Evolutionary conservation across 2,797 vertebrate species (phyloP).

Genomic region (Eulemur mongoz): DNA sequence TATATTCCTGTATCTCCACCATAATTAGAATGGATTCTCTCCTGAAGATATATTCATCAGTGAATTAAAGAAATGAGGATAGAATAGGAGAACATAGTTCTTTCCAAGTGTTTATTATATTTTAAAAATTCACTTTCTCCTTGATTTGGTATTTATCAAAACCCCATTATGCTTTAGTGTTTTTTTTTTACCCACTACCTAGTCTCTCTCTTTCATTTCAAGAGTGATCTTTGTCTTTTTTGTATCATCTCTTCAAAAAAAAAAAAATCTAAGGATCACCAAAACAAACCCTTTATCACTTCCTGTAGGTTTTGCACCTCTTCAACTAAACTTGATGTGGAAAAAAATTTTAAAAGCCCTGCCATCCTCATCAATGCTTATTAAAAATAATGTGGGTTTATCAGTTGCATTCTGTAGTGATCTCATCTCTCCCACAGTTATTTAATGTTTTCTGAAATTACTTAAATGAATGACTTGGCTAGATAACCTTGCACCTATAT

Average conservation of each 20-base stretch:
- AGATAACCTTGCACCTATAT: background rate
- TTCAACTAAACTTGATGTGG: background rate
- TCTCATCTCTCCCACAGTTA: background rate
- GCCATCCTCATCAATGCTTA: background rate
- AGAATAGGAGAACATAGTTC: background rate
- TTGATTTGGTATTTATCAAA: constrained; percentile 23
- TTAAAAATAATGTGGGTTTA: constrained; percentile 7
- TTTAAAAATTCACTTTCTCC: background rate
- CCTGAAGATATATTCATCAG: constrained; percentile 5
- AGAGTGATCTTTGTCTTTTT: constrained; percentile 23
- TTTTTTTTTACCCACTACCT: background rate
- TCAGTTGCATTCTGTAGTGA: background rate
- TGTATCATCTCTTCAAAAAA: background rate
- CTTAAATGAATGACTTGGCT: background rate
- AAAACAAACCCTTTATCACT: background rate
- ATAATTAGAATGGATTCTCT: constrained; percentile 14
- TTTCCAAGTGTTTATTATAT: background rate
- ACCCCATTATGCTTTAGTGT: background rate
- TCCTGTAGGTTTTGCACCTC: background rate
- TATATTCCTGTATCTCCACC: background rate
- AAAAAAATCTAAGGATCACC: background rate
- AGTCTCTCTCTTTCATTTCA: background rate
- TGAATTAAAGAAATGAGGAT: constrained; percentile 41
- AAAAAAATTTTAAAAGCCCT: background rate
- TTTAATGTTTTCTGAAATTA: constrained; percentile 26